Evolutionary conservation across 2,888 invertebrate species (phyloP), one percentile per base, ranked within the genome.

Genomic region (Drosophila mettleri): DNA sequence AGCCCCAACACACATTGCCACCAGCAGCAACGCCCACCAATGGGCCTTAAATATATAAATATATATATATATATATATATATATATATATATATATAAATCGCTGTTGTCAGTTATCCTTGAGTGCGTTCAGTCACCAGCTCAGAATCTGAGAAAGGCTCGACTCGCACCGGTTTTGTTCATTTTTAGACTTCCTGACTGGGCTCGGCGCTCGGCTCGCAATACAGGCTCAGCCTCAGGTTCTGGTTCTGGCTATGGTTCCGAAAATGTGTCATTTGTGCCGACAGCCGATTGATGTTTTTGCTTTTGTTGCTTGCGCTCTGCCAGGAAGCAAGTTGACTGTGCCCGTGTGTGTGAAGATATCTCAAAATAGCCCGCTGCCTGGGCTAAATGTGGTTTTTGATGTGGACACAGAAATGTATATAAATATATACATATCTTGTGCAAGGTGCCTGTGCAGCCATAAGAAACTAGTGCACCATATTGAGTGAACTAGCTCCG

Each of bases 61-160:
- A 24, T 18, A 27, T 20, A 41, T 12, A 31, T 36, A 29, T 20
- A 9, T 31, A 41, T 6, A 49, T 27, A 46, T 18, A 29, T 3
- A 1, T 16, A 14, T 29, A 8, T 41, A 24, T 18, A 27, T 20
- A 41, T 12, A 31, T 36, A 29, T 20, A 9, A 20, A 41, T 6
- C 33, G 18, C 39, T 22, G 20, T 48, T 64, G 63, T 58, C 31
- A 64, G 62, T 64, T 69, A 89, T 85, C 85, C 85, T 89, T 85
- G 85, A 85, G 77, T 53, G 67, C 79, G 85, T 89, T 85, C 89
- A 89, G 72, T 85, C 82, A 89, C 85, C 70, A 55, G 27, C 31
- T 31, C 27, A 24, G 33, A 52, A 22, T 43, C 18, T 34, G 53
- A 39, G 48, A 83, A 86, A 86, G 86, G 80, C 80, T 83, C 80